Evolutionary conservation across 1,140 invertebrate species (phyloP), one percentile per base, ranked within the genome.

Genomic region (Anoplophora glabripennis): DNA sequence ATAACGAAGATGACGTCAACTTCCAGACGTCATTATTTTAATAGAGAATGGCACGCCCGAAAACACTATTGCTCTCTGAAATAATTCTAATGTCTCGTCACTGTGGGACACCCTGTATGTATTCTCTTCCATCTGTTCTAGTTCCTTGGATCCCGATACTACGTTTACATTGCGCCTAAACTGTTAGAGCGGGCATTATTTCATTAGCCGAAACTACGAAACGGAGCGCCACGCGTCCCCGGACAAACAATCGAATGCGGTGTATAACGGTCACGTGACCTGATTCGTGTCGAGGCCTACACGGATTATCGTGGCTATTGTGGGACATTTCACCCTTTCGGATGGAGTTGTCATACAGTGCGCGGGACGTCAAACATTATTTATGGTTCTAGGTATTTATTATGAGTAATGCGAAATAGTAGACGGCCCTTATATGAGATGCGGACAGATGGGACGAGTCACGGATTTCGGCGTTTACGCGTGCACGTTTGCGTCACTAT

Each of bases 281-380:
- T 14, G 47, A 59, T 49, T 46, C 61, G 61, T 63, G 64, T 59
- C 61, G 59, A 54, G 61, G 57, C 63, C 61, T 61, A 44, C 46
- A 47, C 15, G 61, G 64, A 63, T 68, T 66, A 64, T 53, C 46
- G 48, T 45, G 56, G 40, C 58, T 44, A 61, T 68, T 66, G 59
- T 64, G 54, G 56, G 42, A 44, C 37, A 35, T 45, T 14, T 53
- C 62, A 60, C 63, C 63, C 58, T 65, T 65, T 61, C 57, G 46
- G 59, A 68, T 68, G 57, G 53, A 68, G 66, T 66, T 68, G 66
- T 68, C 66, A 66, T 53, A 60, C 45, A 53, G 45, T 42, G 41
- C 57, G 57, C 53, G 47, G 61, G 51, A 59, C 53, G 61, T 53
- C 54, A 61, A 63, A 68, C 53, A 48, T 68, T 66, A 68, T 68